A percentile compares a stretch with the other conserved stretches of the same genome.
These are phyloP conservation scores for Eonycteris spelaea DNA, from an alignment of 2,113 vertebrate species.

Conservation along the genomic window DNA sequence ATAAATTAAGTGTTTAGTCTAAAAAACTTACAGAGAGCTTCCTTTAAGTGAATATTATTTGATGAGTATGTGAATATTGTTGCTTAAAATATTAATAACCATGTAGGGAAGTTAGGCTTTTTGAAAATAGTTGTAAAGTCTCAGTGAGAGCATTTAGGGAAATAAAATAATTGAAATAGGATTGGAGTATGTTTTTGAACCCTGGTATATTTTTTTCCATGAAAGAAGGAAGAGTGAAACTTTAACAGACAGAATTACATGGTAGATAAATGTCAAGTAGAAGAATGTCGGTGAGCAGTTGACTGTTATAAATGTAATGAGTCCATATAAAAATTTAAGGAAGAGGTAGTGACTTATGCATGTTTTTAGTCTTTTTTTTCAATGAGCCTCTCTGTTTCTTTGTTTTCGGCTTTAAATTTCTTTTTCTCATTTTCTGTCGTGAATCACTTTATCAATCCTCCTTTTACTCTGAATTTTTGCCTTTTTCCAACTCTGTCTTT, in stretches of 20 bases:
- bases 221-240: background rate
- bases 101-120: background rate
- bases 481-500: background rate
- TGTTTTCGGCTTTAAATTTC: background rate
- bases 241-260: background rate
- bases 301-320: background rate
- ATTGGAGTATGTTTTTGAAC: background rate
- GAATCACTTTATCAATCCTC: background rate
- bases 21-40: background rate
- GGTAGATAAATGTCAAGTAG: background rate
- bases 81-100: background rate
- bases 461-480: background rate
- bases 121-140: background rate
- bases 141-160: background rate
- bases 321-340: background rate
- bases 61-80: background rate
- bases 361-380: background rate
- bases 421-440: background rate
- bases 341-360: background rate
- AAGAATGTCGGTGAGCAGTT: background rate
- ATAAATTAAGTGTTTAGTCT: background rate
- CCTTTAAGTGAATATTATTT: background rate
- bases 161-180: background rate
- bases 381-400: background rate
- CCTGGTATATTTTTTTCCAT: background rate